A percentile compares a stretch with the other conserved stretches of the same genome.
Evolutionary conservation across 1,140 invertebrate species (phyloP).

Genomic region (Marisa cornuarietis): DNA sequence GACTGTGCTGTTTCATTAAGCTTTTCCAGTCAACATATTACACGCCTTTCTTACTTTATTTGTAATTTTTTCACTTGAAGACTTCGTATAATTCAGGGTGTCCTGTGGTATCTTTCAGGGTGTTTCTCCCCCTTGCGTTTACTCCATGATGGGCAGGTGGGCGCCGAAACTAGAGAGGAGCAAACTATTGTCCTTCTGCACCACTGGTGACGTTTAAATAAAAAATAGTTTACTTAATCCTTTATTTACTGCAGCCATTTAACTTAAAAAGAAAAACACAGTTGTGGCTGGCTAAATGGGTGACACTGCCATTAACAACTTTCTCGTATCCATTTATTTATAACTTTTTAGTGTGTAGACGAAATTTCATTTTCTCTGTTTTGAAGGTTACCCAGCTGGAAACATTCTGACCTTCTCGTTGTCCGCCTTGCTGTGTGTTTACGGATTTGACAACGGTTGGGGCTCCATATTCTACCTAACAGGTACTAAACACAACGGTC

Average conservation of each 20-base stretch:
- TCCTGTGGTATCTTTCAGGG: slow-evolving; percentile 70
- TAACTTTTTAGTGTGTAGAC: too few relatives aligned
- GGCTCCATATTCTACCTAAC: slow-evolving; percentile 56
- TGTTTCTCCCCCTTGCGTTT: slow-evolving; percentile 87
- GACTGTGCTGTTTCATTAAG: too few relatives aligned
- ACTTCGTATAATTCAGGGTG: too few relatives aligned
- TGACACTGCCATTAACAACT: too few relatives aligned
- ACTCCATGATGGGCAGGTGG: slow-evolving; percentile 72
- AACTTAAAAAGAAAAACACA: too few relatives aligned
- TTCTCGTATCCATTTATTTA: too few relatives aligned
- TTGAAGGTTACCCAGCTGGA: slow-evolving; percentile 31
- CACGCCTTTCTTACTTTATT: too few relatives aligned
- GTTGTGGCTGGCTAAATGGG: neutral
- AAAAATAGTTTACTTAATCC: too few relatives aligned
- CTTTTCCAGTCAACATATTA: too few relatives aligned
- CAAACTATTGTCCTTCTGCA: slow-evolving; percentile 48
- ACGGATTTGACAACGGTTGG: slow-evolving; percentile 57
- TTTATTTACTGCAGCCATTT: neutral
- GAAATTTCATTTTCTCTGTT: neutral
- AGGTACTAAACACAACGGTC: slow-evolving; percentile 31
- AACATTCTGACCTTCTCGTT: slow-evolving; percentile 45
- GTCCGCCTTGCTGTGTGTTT: slow-evolving; percentile 51
- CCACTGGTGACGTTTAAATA: slow-evolving; percentile 55
- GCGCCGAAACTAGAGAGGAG: slow-evolving; percentile 58
- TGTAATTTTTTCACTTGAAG: too few relatives aligned